Conservation (phyloP, 1,140 invertebrate species). For the Drosophila malerkotliana region DNA sequence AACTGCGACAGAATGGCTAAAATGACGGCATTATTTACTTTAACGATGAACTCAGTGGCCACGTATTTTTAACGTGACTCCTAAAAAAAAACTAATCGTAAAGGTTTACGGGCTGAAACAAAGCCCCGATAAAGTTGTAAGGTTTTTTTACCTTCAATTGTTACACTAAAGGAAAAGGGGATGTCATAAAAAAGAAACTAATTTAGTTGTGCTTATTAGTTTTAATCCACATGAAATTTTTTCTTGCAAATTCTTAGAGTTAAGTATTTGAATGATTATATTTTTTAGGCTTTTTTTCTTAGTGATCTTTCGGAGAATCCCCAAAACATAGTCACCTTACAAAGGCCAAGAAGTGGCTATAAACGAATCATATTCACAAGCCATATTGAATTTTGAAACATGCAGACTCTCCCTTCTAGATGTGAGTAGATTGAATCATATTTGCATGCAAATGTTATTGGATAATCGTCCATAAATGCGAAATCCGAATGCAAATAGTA, state of each 20-base stretch:
- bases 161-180: slow-evolving; percentile 6
- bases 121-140: slow-evolving; percentile 48
- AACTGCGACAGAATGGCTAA: slow-evolving; percentile 12
- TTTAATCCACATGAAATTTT: too few species aligned
- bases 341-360: slow-evolving; percentile 34
- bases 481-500: slow-evolving; percentile 16
- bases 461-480: slow-evolving; percentile 42
- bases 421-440: slow-evolving; percentile 25
- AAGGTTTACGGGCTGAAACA: slow-evolving; percentile 31
- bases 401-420: slow-evolving; percentile 1
- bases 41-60: slow-evolving; percentile 19
- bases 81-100: slow-evolving; percentile 23
- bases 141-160: neutral
- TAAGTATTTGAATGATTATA: too few species aligned
- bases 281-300: neutral
- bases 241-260: too few species aligned
- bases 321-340: neutral
- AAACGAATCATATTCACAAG: slow-evolving; percentile 51
- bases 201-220: too few species aligned
- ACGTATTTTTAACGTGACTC: slow-evolving; percentile 51
- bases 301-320: slow-evolving; percentile 18
- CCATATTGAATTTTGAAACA: slow-evolving; percentile 38
- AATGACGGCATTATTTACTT: slow-evolving; percentile 24
- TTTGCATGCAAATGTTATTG: slow-evolving; percentile 47
- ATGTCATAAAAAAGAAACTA: too few species aligned